Evolutionary conservation across 2,113 vertebrate species (phyloP).

Genomic region (Myiozetetes cayanensis): DNA sequence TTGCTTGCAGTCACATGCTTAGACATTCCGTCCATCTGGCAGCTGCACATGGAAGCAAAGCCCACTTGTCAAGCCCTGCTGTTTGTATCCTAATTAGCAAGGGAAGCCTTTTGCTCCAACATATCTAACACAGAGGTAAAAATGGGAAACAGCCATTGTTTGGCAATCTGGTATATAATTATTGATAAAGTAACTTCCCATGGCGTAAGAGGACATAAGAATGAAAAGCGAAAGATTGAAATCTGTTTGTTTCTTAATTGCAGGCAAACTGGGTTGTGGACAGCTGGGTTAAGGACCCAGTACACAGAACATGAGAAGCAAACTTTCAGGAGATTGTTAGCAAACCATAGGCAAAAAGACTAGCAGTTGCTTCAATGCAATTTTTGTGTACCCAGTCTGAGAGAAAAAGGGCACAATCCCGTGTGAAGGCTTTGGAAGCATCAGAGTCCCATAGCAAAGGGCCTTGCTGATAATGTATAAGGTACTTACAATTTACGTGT

Average conservation of each 20-base stretch:
- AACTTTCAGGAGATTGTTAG: not conserved
- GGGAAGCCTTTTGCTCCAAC: not conserved
- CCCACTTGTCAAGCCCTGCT: not conserved
- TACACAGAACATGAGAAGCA: fast-evolving
- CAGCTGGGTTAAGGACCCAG: not conserved
- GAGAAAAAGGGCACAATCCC: not conserved
- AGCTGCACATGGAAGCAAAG: conserved; percentile 3
- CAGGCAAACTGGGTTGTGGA: not conserved
- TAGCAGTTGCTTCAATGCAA: fast-evolving
- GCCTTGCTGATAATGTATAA: not conserved
- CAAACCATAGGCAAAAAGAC: not conserved
- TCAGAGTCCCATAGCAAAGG: not conserved
- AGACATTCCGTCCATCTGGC: not conserved
- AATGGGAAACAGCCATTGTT: not conserved
- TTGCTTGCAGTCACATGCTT: not conserved
- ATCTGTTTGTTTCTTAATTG: not conserved
- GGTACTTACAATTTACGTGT: not conserved
- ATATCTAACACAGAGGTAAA: not conserved
- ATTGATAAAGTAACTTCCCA: not conserved
- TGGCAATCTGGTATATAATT: not conserved
- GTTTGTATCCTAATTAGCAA: not conserved
- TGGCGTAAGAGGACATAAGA: fast-evolving
- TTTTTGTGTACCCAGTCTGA: not conserved
- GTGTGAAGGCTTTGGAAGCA: not conserved
- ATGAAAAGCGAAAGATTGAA: not conserved